Evolutionary conservation across 1,140 invertebrate genomes (phyloP).

Genomic region (Dreissena polymorpha): DNA sequence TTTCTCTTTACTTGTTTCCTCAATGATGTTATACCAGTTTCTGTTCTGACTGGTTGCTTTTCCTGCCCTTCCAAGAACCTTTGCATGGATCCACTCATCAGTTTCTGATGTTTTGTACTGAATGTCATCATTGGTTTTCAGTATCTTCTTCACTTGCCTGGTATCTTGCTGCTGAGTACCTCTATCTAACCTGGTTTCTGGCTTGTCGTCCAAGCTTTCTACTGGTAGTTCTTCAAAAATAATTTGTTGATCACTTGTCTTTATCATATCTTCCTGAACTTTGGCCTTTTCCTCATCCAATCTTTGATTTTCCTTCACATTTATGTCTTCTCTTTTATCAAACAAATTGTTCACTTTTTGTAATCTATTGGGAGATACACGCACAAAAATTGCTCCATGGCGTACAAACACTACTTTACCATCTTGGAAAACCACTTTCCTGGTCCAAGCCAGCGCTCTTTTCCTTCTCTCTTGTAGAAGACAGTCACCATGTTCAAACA

Average conservation of each 20-base stretch:
- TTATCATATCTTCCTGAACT: slow-evolving; percentile 1
- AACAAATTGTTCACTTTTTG: slow-evolving; percentile 43
- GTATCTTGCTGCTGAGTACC: slow-evolving; percentile 5
- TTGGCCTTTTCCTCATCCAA: slow-evolving; percentile 4
- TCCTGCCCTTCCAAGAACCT: slow-evolving; percentile 26
- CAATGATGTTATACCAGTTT: slow-evolving; percentile 39
- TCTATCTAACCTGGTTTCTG: slow-evolving; percentile 26
- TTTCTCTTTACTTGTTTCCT: slow-evolving; percentile 23
- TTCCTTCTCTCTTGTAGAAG: slow-evolving; percentile 56
- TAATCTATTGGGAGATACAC: slow-evolving; percentile 48
- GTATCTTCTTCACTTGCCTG: slow-evolving; percentile 19
- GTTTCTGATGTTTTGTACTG: slow-evolving; percentile 39
- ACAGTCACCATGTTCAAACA: slow-evolving; percentile 52
- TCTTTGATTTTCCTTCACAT: slow-evolving; percentile 9
- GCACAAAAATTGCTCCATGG: slow-evolving; percentile 59
- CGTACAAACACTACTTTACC: slow-evolving; percentile 56
- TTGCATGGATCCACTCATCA: slow-evolving; percentile 32
- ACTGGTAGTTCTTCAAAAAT: slow-evolving; percentile 31
- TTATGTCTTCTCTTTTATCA: slow-evolving; percentile 8
- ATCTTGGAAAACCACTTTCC: slow-evolving; percentile 53
- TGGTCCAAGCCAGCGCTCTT: slow-evolving; percentile 49
- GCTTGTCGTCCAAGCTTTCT: slow-evolving; percentile 5
- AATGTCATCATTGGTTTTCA: slow-evolving; percentile 38
- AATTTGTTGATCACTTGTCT: neutral
- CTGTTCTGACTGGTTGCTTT: slow-evolving; percentile 43